Base-by-base conservation (phyloP, 2,888 invertebrate genomes). In the Amphipyra tragopoginis region DNA sequence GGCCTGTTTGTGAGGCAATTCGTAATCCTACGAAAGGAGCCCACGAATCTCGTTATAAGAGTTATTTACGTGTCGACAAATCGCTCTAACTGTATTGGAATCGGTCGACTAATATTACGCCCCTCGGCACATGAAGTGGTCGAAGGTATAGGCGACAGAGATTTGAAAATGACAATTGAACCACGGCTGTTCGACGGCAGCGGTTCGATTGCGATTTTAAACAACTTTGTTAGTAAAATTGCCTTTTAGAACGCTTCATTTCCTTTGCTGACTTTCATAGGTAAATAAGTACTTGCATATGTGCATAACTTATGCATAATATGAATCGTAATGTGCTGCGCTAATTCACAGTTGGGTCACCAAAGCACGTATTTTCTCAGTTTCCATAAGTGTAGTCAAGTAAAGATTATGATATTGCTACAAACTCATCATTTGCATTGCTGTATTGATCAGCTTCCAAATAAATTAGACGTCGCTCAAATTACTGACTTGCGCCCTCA, bases 71-170 rank as follows among this genome's bases (percentile, higher is more conserved):
- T 61, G 43, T 42, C 64, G 48, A 67, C 63, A 66, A 70, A 72
- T 69, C 39, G 50, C 51, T 42, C 15, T 71, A 65, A 68, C 62
- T 66, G 51, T 56, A 72, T 66, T 66, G 48, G 51, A 76, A 73
- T 66, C 51, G 56, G 55, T 59, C 50, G 10, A 44, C 26, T 61
- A 52, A 69, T 62, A 54, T 44, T 39, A 53, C 29, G 42, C 52
- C 7, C 54, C 50, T 47, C 38, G 66, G 58, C 67, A 44, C 57
- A 33, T 65, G 11, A n/a, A 15, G 11, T 67, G 44, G 29, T 58
- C 39, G 11, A 45, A 65, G 13, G 9, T 15, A 34, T 10, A 34
- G 15, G 5, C 26, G 10, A 8, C n/a, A 10, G 47, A 39, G n/a
- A 53, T 34, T 53, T 39, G 21, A 21, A 21, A 21, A 21, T 50